Base-by-base conservation (phyloP, 2,797 vertebrate species). In the Pteronotus mesoamericanus region DNA sequence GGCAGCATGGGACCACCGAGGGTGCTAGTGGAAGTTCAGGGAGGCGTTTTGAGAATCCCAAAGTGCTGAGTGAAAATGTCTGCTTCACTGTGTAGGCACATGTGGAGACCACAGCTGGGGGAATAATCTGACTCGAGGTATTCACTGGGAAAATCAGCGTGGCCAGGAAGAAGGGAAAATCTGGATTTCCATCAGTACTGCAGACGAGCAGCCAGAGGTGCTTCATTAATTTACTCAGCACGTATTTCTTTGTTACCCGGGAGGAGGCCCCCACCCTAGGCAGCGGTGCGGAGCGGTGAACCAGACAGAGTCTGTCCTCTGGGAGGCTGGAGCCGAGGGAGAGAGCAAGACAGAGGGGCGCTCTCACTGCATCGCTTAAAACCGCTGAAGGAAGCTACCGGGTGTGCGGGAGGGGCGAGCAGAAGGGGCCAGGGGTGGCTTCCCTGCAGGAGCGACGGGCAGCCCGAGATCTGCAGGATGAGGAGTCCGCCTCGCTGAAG, bases 361-460 rank as follows among this genome's bases (percentile, higher is more conserved):
- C 32, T 69, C 48, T n/a, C 42, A 22, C 3, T 22, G 3, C 24
- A 11, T 18, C 37, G 34, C 44, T 77, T 21, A 72, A 61, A 80
- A 53, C 19, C 12, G 34, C 1, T 29, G 46, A 59, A 57, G 66
- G 61, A 32, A 29, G 1, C 29, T 29, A n/a, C 71, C 12, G 51
- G 14, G 39, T 55, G 21, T 32, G 69, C n/a, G 46, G 55, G 61
- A 80, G 2, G 2, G 11, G 0, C 22, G 9, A 29, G 37, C 69
- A 14, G 12, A 3, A 29, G 0, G 14, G 15, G 10, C 48, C 10
- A 59, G 42, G 21, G 57, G 16, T 29, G 11, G 1, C 5, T 8
- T 71, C 21, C 84, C 68, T 15, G 6, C 3, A 34, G 75, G 39
- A 74, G 66, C 2, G 6, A 64, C 24, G 2, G 0, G 5, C 6